Evolutionary conservation across 2,113 vertebrate species (phyloP).

Genomic region (Semnornis frantzii): DNA sequence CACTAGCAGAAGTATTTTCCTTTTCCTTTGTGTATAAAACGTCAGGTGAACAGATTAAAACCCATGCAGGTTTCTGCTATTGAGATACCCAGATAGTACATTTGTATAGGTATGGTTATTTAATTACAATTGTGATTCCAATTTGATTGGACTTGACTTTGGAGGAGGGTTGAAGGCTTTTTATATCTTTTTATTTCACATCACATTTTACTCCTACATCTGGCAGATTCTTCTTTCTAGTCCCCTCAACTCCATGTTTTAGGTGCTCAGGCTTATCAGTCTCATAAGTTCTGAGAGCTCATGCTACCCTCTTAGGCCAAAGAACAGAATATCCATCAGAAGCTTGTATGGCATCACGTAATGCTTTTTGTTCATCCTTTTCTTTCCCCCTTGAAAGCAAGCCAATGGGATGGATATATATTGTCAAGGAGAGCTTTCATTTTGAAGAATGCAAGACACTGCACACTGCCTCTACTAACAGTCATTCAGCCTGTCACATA

Average conservation of each 20-base stretch:
- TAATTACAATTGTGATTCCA: background rate
- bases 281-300: background rate
- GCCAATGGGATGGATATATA: background rate
- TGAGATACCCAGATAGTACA: background rate
- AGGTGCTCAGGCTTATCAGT: background rate
- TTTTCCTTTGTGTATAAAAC: background rate
- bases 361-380: background rate
- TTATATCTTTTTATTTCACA: background rate
- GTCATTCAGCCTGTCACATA: background rate
- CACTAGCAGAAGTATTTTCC: background rate
- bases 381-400: background rate
- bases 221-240: background rate
- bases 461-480: background rate
- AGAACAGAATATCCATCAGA: background rate
- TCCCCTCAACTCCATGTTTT: background rate
- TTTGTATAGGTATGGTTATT: background rate
- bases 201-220: background rate
- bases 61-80: background rate
- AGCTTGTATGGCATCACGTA: background rate
- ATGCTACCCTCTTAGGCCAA: background rate
- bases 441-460: background rate
- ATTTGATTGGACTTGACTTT: background rate
- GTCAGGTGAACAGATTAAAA: background rate
- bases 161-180: background rate
- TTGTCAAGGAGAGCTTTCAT: background rate